Percentiles rank a stretch among this genome's conserved stretches.
phyloP scores from a whole-genome alignment of 2,888 invertebrate species.

The Beris chalybata region DNA sequence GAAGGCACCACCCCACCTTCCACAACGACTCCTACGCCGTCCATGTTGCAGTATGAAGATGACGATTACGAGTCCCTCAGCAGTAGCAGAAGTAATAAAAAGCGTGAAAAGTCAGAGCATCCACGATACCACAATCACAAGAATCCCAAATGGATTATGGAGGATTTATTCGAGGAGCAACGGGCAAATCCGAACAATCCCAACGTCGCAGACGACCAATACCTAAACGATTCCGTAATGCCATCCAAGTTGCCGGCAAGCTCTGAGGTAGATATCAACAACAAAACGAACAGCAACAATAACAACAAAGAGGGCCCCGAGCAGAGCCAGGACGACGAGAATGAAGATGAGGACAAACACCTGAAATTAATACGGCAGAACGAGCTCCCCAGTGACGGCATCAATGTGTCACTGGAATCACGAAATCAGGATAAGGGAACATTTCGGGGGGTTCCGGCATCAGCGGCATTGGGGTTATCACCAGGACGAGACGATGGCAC shows the following conservation, averaged over 20 bases:
- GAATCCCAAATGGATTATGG: constrained; percentile 43
- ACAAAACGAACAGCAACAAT: constrained; percentile 33
- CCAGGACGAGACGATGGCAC: neutral
- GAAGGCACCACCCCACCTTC: constrained; percentile 52
- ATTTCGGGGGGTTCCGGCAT: neutral
- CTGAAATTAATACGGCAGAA: constrained; percentile 43
- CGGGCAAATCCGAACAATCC: constrained; percentile 42
- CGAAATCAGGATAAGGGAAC: constrained; percentile 14
- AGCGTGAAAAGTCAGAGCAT: constrained; percentile 7
- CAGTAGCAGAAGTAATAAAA: constrained; percentile 45
- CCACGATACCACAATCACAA: constrained; percentile 45
- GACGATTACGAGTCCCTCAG: constrained; percentile 40
- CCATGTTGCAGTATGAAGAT: constrained; percentile 46
- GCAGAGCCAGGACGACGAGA: constrained; percentile 30
- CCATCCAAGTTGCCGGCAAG: constrained; percentile 38
- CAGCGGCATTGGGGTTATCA: neutral
- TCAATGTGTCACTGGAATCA: constrained; percentile 43
- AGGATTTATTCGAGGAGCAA: constrained; percentile 50
- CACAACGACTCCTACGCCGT: constrained; percentile 42
- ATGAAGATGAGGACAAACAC: constrained; percentile 36
- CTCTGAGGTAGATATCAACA: constrained; percentile 28
- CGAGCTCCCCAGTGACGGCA: constrained; percentile 48
- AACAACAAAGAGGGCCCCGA: constrained; percentile 35
- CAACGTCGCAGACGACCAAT: constrained; percentile 36
- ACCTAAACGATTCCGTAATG: constrained; percentile 32